phyloP scores from a whole-genome alignment of 2,888 invertebrate species.

The Trissolcus japonicus region DNA sequence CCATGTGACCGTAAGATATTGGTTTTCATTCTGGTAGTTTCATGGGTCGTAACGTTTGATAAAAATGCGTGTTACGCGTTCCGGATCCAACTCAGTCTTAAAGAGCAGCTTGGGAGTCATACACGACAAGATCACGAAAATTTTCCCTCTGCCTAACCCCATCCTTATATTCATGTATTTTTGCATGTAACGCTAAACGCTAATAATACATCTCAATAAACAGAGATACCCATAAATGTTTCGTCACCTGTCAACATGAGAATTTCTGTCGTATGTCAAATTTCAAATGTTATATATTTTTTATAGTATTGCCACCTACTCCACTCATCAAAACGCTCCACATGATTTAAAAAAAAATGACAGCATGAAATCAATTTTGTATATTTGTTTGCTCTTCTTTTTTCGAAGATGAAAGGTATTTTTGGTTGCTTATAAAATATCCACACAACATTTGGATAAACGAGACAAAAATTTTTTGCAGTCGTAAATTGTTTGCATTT shows the following conservation, averaged over 20 bases:
- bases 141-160: slow-evolving; percentile 67
- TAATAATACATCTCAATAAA: too few relatives aligned
- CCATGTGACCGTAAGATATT: slow-evolving; percentile 74
- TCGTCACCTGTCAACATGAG: too few relatives aligned
- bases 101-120: slow-evolving; percentile 74
- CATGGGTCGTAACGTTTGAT: slow-evolving; percentile 76
- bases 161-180: slow-evolving; percentile 62
- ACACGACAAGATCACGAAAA: slow-evolving; percentile 74
- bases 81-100: slow-evolving; percentile 69
- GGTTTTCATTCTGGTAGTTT: slow-evolving; percentile 76
- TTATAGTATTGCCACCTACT: too few relatives aligned
- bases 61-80: slow-evolving; percentile 76
- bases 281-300: too few relatives aligned
- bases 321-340: too few relatives aligned
- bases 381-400: too few relatives aligned
- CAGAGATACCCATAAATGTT: too few relatives aligned
- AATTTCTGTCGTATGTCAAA: too few relatives aligned
- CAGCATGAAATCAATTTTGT: too few relatives aligned
- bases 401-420: too few relatives aligned
- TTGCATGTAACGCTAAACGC: slow-evolving; percentile 62
- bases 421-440: too few relatives aligned
- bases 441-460: background rate
- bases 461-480: background rate
- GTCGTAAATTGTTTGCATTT: background rate
- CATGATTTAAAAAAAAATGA: too few relatives aligned